Evolutionary conservation across 2,113 vertebrate species (phyloP).

Genomic region (Damaliscus lunatus): DNA sequence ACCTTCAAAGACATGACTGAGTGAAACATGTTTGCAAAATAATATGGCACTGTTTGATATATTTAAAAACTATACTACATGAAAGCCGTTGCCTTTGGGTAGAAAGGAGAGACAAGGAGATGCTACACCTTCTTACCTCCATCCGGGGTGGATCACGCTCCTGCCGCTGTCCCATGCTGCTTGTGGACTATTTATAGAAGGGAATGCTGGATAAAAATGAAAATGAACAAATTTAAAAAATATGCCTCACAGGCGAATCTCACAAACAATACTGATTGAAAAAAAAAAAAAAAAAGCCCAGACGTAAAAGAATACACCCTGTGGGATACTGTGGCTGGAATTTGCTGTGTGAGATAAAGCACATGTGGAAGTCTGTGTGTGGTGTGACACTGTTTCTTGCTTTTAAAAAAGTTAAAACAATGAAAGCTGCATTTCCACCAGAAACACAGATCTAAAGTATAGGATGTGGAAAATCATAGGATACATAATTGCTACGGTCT

Average conservation of each 20-base stretch:
- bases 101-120: neutral
- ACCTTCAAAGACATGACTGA: neutral
- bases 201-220: neutral
- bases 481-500: neutral
- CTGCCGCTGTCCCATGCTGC: neutral
- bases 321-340: neutral
- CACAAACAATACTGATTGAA: neutral
- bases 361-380: neutral
- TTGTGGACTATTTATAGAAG: neutral
- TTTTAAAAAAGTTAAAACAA: neutral
- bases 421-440: neutral
- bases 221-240: neutral
- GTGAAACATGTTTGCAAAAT: neutral
- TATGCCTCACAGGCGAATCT: neutral
- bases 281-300: neutral
- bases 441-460: neutral
- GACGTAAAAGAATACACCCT: too few relatives aligned
- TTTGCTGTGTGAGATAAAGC: neutral
- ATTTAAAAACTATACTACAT: neutral
- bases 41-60: neutral
- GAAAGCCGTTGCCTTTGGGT: neutral
- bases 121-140: neutral
- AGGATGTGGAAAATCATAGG: neutral
- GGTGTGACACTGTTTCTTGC: neutral
- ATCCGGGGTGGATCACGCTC: rapidly evolving